These are phyloP conservation scores for Anthonomus grandis DNA, from an alignment of 1,140 invertebrate species.

Conservation along the genomic window DNA sequence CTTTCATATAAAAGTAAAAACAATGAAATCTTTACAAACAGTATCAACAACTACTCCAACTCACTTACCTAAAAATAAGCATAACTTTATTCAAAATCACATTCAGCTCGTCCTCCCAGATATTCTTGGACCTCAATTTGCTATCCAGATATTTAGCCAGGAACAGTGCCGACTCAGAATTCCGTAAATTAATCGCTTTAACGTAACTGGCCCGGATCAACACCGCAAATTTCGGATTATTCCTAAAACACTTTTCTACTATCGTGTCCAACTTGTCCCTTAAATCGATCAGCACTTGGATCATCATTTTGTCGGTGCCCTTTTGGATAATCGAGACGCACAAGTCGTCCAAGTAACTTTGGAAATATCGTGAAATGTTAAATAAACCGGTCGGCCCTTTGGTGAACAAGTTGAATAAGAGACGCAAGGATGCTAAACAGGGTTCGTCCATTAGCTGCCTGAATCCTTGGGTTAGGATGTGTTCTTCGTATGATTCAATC, in stretches of 20 bases:
- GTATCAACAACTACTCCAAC: no score
- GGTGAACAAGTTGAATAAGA: constrained; percentile 84
- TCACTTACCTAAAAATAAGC: constrained; percentile 80
- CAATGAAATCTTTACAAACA: no score
- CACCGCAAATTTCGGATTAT: constrained; percentile 90
- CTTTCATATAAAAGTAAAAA: no score
- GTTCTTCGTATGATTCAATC: constrained; percentile 81
- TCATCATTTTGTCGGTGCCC: constrained; percentile 94
- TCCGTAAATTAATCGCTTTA: constrained; percentile 92
- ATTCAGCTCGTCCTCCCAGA: constrained; percentile 96
- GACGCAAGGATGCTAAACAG: constrained; percentile 74
- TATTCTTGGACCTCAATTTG: constrained; percentile 87
- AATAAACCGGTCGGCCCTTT: constrained; percentile 84
- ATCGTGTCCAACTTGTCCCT: constrained; percentile 96
- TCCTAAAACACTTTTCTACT: constrained; percentile 83
- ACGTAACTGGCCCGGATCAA: constrained; percentile 94
- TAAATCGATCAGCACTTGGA: constrained; percentile 92
- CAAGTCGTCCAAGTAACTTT: constrained; percentile 91
- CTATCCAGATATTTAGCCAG: constrained; percentile 68
- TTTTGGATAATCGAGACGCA: constrained; percentile 93
- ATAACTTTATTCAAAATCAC: constrained; percentile 94
- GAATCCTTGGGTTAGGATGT: constrained; percentile 88
- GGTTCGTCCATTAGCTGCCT: constrained; percentile 87
- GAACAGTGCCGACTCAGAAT: constrained; percentile 96
- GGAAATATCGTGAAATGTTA: constrained; percentile 84